A percentile compares a stretch with the other conserved stretches of the same genome.
Evolutionary conservation across 2,888 invertebrate genomes (phyloP).

Genomic region (Corythucha ciliata): DNA sequence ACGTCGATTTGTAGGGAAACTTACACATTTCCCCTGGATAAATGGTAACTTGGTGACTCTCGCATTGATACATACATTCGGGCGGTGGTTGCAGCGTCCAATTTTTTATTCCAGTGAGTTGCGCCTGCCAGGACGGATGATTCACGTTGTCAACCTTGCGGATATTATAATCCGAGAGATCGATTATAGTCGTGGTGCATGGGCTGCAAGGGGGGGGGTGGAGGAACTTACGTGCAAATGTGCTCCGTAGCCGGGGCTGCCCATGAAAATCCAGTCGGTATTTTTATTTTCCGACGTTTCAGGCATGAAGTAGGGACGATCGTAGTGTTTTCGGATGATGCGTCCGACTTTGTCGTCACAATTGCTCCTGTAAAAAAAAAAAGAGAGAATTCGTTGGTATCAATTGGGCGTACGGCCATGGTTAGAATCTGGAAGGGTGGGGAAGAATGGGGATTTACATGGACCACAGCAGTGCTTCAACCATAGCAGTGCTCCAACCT

Average conservation of each 20-base stretch:
- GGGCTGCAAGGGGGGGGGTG: background rate
- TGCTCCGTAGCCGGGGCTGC: constrained; percentile 86
- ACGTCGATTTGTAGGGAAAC: constrained; percentile 36
- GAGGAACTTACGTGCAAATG: constrained; percentile 76
- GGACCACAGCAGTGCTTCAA: too few species aligned
- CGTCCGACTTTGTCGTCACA: constrained; percentile 77
- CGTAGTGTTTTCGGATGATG: constrained; percentile 65
- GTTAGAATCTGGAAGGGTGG: too few species aligned
- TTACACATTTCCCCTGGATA: constrained; percentile 84
- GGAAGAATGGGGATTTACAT: too few species aligned
- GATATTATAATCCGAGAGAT: too few species aligned
- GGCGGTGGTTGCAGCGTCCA: constrained; percentile 89
- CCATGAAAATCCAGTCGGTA: constrained; percentile 96
- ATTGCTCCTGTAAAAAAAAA: constrained; percentile 94
- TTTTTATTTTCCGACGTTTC: constrained; percentile 75
- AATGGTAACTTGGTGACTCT: constrained; percentile 58
- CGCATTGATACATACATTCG: constrained; percentile 77
- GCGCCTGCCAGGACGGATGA: constrained; percentile 95
- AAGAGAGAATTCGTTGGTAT: too few species aligned
- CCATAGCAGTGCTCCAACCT: too few species aligned
- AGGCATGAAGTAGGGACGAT: constrained; percentile 82
- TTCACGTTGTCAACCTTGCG: constrained; percentile 94
- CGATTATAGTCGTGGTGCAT: background rate
- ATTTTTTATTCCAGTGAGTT: constrained; percentile 74
- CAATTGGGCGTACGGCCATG: too few species aligned